Conservation (phyloP, 2,113 vertebrate species). For the Mus spicilegus region DNA sequence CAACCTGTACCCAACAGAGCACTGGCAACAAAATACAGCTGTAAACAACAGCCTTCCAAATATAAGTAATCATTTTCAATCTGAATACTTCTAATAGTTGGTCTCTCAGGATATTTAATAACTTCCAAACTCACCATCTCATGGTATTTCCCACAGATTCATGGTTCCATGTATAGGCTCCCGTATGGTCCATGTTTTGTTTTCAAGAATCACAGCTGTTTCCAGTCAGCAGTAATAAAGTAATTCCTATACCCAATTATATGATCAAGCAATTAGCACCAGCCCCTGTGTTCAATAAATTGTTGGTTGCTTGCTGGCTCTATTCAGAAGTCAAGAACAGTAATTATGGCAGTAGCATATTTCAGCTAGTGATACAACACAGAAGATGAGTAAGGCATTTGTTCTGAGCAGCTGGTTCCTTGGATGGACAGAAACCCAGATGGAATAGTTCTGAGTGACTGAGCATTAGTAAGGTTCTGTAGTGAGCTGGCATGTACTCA, state of each 20-base stretch:
- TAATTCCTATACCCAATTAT: slow-evolving; percentile 46
- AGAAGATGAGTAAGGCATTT: slow-evolving; percentile 70
- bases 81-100: background rate
- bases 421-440: slow-evolving; percentile 81
- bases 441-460: slow-evolving; percentile 83
- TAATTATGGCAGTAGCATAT: slow-evolving; percentile 55
- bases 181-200: background rate
- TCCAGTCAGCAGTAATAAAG: slow-evolving; percentile 53
- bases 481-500: slow-evolving; percentile 68
- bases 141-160: background rate
- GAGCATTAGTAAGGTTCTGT: slow-evolving; percentile 79
- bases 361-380: slow-evolving; percentile 71
- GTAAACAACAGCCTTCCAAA: background rate
- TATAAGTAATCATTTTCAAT: slow-evolving; percentile 37
- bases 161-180: slow-evolving; percentile 7
- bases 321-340: slow-evolving; percentile 57
- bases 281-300: slow-evolving; percentile 52
- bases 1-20: background rate
- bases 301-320: slow-evolving; percentile 58
- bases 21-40: background rate
- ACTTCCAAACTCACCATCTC: background rate
- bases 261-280: slow-evolving; percentile 1
- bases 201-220: slow-evolving; percentile 50
- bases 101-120: background rate
- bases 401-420: slow-evolving; percentile 82